A percentile compares a stretch with the other conserved stretches of the same genome.
These are phyloP conservation scores for Aphelinus atriplicis DNA, from an alignment of 1,140 invertebrate species.

Conservation along the genomic window DNA sequence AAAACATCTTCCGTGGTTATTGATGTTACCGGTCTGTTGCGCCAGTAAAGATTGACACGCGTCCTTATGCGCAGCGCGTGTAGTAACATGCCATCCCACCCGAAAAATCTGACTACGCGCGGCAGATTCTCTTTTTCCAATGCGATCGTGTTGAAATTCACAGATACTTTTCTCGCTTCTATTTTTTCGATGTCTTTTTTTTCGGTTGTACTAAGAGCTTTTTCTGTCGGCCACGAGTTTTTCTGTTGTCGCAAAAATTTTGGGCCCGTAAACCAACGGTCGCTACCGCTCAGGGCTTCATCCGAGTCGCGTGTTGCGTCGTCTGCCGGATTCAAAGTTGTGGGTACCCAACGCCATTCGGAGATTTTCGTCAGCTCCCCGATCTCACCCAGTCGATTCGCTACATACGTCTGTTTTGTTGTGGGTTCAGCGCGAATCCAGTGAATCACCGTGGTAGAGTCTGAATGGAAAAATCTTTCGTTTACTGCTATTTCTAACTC, in stretches of 20 bases:
- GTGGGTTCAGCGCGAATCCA: slow-evolving; percentile 46
- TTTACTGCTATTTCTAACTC: background rate
- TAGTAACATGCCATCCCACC: no score
- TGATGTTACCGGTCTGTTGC: no score
- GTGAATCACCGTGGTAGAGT: slow-evolving; percentile 51
- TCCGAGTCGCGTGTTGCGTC: background rate
- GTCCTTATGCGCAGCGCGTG: no score
- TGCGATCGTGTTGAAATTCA: no score
- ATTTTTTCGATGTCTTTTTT: no score
- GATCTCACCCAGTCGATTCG: slow-evolving; percentile 56
- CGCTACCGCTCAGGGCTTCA: no score
- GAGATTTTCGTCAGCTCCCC: slow-evolving; percentile 32
- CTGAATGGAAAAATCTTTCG: slow-evolving; percentile 45
- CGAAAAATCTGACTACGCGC: no score
- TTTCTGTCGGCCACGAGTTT: background rate
- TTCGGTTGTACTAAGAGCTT: no score
- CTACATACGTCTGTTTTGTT: slow-evolving; percentile 41
- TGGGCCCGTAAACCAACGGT: slow-evolving; percentile 12
- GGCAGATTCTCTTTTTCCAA: no score
- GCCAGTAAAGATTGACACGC: no score
- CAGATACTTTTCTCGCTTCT: no score
- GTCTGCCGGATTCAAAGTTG: background rate
- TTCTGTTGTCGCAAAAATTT: background rate
- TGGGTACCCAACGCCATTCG: slow-evolving; percentile 18
- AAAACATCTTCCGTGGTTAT: no score